These are phyloP conservation scores for Nibea coibor DNA, from an alignment of 2,113 vertebrate genomes.

Conservation along the genomic window DNA sequence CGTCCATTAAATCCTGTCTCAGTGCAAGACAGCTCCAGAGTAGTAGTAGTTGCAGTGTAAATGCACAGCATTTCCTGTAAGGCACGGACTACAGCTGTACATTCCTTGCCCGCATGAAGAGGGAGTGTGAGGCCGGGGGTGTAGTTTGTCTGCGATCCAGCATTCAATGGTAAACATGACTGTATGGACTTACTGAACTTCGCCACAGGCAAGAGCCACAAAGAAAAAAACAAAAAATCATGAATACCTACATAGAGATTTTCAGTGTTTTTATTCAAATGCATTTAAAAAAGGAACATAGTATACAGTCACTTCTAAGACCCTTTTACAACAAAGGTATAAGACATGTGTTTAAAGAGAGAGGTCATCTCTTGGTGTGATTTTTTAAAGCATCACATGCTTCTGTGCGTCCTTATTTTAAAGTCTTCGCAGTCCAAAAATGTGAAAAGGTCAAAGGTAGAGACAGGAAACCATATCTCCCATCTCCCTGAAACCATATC, in stretches of 20 bases:
- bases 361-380: not conserved
- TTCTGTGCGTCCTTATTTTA: not conserved
- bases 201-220: not conserved
- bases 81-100: slow-evolving; percentile 26
- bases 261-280: slow-evolving; percentile 45
- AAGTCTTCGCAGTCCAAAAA: not conserved
- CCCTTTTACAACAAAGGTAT: slow-evolving; percentile 43
- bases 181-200: slow-evolving; percentile 3
- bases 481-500: not conserved
- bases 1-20: not conserved
- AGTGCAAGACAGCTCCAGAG: not conserved
- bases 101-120: slow-evolving; percentile 47
- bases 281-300: slow-evolving; percentile 4
- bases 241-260: not conserved
- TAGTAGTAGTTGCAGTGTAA: no score
- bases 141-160: not conserved
- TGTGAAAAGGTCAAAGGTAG: not conserved
- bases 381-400: slow-evolving; percentile 2
- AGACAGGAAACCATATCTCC: no score
- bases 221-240: not conserved
- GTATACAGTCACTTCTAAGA: not conserved
- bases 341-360: not conserved
- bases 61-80: slow-evolving; percentile 15
- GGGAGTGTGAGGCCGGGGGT: not conserved
- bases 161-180: not conserved